These are phyloP conservation scores for Andricus grossulariae DNA, from an alignment of 1,140 invertebrate species.

Conservation along the genomic window DNA sequence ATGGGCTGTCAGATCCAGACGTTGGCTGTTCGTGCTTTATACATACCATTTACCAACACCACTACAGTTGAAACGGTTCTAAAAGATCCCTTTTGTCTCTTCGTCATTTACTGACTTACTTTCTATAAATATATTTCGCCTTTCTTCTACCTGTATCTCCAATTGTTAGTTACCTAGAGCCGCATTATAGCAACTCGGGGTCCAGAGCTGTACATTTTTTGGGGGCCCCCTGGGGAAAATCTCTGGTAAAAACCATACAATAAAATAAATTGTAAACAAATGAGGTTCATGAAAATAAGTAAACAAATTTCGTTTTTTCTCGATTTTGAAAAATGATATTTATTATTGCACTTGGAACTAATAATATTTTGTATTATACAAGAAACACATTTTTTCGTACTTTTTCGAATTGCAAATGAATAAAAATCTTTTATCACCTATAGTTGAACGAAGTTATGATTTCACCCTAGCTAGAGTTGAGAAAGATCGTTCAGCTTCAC, in stretches of 20 bases:
- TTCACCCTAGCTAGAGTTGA: too few species aligned
- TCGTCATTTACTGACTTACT: too few species aligned
- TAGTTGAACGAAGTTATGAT: too few species aligned
- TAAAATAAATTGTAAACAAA: not conserved
- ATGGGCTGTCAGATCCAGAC: conserved; percentile 73
- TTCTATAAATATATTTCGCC: too few species aligned
- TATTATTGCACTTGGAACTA: not conserved
- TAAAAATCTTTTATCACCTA: too few species aligned
- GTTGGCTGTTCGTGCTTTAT: conserved; percentile 63
- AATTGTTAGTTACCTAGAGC: not conserved
- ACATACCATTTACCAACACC: conserved; percentile 41
- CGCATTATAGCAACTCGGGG: not conserved
- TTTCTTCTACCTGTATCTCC: too few species aligned
- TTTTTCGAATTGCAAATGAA: too few species aligned
- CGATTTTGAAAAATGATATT: not conserved
- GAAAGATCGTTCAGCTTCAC: too few species aligned
- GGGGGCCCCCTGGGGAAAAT: not conserved
- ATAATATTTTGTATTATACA: too few species aligned
- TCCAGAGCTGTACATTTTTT: not conserved
- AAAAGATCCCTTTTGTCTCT: not conserved
- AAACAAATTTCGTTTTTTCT: not conserved
- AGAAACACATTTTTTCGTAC: too few species aligned
- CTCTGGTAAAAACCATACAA: not conserved
- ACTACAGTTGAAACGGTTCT: conserved; percentile 34
- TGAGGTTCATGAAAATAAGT: not conserved